These are phyloP conservation scores for Scrobipalpa costella DNA, from an alignment of 2,888 invertebrate genomes.

Conservation along the genomic window DNA sequence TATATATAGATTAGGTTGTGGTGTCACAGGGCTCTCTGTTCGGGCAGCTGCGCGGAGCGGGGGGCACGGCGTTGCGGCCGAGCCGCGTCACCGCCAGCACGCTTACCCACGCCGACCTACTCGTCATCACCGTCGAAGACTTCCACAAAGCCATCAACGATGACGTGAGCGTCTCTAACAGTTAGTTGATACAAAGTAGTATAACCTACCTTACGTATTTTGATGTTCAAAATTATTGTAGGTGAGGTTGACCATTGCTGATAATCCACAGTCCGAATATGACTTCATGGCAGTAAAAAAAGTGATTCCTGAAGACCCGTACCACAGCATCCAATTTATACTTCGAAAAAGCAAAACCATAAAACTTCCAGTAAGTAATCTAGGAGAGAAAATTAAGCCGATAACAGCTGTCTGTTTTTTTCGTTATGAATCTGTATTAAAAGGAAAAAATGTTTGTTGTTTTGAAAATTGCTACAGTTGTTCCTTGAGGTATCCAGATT, in stretches of 20 bases:
- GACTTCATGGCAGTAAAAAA: not conserved
- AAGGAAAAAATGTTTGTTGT: too few relatives aligned
- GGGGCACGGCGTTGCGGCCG: constrained; percentile 41
- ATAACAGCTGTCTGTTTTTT: too few relatives aligned
- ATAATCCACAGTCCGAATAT: not conserved
- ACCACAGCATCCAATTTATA: not conserved
- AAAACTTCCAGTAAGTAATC: not conserved
- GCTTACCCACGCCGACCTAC: constrained; percentile 43
- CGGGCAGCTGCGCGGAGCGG: constrained; percentile 44
- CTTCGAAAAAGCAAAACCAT: constrained; percentile 1
- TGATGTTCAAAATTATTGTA: too few relatives aligned
- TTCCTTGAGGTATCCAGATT: too few relatives aligned
- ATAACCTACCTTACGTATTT: not conserved
- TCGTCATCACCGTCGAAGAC: constrained; percentile 41
- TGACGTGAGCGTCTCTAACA: constrained; percentile 36
- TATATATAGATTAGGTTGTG: too few relatives aligned
- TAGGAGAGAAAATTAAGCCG: not conserved
- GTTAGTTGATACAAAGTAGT: too few relatives aligned
- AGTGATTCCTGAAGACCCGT: not conserved
- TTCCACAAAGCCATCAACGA: constrained; percentile 49
- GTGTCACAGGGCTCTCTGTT: constrained; percentile 48
- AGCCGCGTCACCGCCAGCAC: constrained; percentile 44
- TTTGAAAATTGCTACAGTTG: too few relatives aligned
- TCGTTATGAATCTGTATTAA: too few relatives aligned
- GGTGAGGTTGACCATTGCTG: not conserved